A percentile compares a stretch with the other conserved stretches of the same genome.
phyloP scores from a whole-genome alignment of 2,113 vertebrate species.

The Dromas ardeola region DNA sequence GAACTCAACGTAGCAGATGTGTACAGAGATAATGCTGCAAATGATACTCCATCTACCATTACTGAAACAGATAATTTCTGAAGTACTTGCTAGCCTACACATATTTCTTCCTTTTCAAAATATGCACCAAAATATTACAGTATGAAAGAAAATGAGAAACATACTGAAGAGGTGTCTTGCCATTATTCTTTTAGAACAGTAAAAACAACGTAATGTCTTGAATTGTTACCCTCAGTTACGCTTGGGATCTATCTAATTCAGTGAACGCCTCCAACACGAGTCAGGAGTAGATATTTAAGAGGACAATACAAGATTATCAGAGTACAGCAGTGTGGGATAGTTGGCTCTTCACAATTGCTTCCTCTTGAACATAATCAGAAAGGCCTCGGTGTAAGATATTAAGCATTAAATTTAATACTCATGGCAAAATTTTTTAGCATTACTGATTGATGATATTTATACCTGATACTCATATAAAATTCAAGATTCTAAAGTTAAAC shows the following conservation, averaged over 20 bases:
- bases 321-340: not conserved
- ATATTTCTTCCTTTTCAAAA: not conserved
- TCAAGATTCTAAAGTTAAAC: not conserved
- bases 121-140: not conserved
- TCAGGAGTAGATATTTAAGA: not conserved
- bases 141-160: not conserved
- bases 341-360: not conserved
- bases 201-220: not conserved
- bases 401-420: not conserved
- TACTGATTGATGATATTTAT: not conserved
- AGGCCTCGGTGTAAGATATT: not conserved
- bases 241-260: not conserved
- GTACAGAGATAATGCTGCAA: not conserved
- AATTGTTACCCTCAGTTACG: not conserved
- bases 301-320: not conserved
- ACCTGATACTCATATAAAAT: not conserved
- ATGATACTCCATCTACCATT: not conserved
- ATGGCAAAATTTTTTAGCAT: not conserved
- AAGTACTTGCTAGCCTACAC: not conserved
- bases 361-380: not conserved
- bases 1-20: fast-evolving
- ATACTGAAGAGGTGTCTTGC: not conserved
- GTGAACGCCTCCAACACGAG: not conserved
- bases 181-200: not conserved
- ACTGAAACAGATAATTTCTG: not conserved